Conservation (phyloP, 2,888 invertebrate species). For the Ennomos fuscantarius region DNA sequence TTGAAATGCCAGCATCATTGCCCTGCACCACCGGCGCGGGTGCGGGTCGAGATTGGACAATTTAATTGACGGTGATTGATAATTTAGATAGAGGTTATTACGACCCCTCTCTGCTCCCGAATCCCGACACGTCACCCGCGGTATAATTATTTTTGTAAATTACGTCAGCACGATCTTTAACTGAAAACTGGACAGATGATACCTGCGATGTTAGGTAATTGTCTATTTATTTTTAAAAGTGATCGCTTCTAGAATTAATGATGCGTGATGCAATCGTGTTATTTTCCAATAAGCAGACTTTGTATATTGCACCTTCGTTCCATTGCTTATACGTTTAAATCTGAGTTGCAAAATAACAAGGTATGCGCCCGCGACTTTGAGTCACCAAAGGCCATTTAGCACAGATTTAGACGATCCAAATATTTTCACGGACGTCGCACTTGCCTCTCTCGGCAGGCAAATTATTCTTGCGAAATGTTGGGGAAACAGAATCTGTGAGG, state of each 20-base stretch:
- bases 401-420: slow-evolving; percentile 78
- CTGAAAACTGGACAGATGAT: slow-evolving; percentile 15
- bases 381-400: slow-evolving; percentile 75
- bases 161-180: slow-evolving; percentile 13
- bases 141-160: slow-evolving; percentile 35
- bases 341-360: slow-evolving; percentile 49
- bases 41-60: slow-evolving; percentile 57
- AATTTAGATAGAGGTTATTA: slow-evolving; percentile 66
- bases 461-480: slow-evolving; percentile 40
- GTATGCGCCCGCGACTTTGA: slow-evolving; percentile 61
- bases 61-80: slow-evolving; percentile 70
- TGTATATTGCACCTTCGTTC: slow-evolving; percentile 38
- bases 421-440: slow-evolving; percentile 79
- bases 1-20: slow-evolving; percentile 65
- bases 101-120: slow-evolving; percentile 44
- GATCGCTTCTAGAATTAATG: slow-evolving; percentile 7
- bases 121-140: slow-evolving; percentile 39
- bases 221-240: slow-evolving; percentile 26
- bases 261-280: slow-evolving; percentile 23
- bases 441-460: slow-evolving; percentile 54
- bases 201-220: slow-evolving; percentile 18
- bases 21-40: slow-evolving; percentile 49
- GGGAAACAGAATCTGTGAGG: slow-evolving; percentile 9
- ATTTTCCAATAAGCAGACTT: slow-evolving; percentile 13
- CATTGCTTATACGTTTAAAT: slow-evolving; percentile 21